A percentile compares a stretch with the other conserved stretches of the same genome.
These are phyloP conservation scores for Nephotettix cincticeps DNA, from an alignment of 1,140 invertebrate genomes.

Conservation along the genomic window DNA sequence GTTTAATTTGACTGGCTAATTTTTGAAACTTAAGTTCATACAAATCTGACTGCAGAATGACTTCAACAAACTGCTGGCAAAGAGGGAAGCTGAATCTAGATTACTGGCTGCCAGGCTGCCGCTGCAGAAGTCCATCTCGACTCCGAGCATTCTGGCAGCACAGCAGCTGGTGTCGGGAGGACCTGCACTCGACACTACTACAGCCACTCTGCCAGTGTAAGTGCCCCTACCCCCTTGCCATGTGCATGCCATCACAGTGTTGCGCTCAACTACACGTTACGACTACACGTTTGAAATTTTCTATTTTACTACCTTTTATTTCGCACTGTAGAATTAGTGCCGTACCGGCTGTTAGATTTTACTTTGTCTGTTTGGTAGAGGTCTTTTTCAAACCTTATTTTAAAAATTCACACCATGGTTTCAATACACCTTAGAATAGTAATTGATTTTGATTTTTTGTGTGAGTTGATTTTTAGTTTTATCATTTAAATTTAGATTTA, in stretches of 20 bases:
- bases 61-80: constrained; percentile 58
- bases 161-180: constrained; percentile 51
- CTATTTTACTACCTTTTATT: neutral
- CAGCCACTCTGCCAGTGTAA: constrained; percentile 51
- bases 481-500: no score
- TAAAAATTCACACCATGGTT: no score
- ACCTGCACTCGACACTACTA: constrained; percentile 38
- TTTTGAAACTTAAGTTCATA: no score
- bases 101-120: constrained; percentile 70
- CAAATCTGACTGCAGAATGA: constrained; percentile 59
- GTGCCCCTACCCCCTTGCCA: constrained; percentile 32
- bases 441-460: no score
- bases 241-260: neutral
- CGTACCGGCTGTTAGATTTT: no score
- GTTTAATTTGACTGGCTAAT: no score
- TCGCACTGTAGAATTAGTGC: no score
- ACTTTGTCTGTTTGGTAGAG: no score
- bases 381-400: no score
- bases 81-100: constrained; percentile 59
- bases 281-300: no score
- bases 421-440: no score
- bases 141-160: constrained; percentile 79
- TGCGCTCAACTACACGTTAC: neutral
- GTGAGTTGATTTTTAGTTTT: no score
- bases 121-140: constrained; percentile 88